Evolutionary conservation across 2,113 vertebrate genomes (phyloP), one percentile per base, ranked within the genome.

Genomic region (Perca flavescens): DNA sequence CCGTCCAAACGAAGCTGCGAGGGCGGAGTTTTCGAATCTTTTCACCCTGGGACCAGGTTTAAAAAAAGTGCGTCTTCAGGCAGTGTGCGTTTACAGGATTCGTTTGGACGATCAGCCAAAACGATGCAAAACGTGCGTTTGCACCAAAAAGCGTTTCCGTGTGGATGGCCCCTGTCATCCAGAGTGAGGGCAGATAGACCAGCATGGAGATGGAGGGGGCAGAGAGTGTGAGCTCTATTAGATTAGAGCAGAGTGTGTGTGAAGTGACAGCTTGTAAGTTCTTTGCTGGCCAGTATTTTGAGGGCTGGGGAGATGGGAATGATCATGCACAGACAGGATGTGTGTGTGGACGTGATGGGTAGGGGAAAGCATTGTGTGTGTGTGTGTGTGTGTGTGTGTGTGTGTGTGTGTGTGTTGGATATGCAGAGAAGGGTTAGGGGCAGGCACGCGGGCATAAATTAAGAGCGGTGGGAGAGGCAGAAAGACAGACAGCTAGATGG

Each of bases 181-280:
- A 34, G 84, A 85, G 71, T 72, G 61, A 85, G 83, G 71, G 77
- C 62, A 80, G 74, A 28, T 28, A 28, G 28, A 68, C 21, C 69
- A 25, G 83, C 60, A 52, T 15, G 60, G 60, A 78, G 72, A 78
- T 36, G 28, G 74, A 77, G 60, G 9, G 82, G 34, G 64, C 15
- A 28, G 68, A 17, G 68, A 82, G 60, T 50, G 69, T 79, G 71
- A 68, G 69, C 64, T 81, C 76, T n/a, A 77, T 86, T 79, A 85
- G 87, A 88, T 85, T 83, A 86, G 84, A 75, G 71, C 63, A 50
- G 69, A 78, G 69, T 31, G 85, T 73, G 76, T 74, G 64, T 76
- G 79, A 88, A 86, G 91, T 85, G 88, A 89, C 89, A 90, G 86
- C 87, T 88, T 88, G 80, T 67, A 81, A 76, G 62, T 77, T 89